These are phyloP conservation scores for Thymelicus sylvestris DNA, from an alignment of 2,888 invertebrate species.

Conservation along the genomic window DNA sequence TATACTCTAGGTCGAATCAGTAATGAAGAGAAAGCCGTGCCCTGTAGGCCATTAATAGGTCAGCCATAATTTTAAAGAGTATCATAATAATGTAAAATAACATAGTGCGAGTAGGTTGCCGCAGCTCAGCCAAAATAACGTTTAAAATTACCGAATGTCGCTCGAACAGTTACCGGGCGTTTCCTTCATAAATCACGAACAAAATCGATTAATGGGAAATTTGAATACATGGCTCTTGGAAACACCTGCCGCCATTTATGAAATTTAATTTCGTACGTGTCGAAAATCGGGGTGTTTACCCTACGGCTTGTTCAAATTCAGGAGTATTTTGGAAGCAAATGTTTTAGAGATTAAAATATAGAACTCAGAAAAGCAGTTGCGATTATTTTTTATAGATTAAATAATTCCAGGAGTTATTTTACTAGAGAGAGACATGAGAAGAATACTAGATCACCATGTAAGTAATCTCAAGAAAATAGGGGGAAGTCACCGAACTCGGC, in stretches of 20 bases:
- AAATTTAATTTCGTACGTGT: constrained; percentile 53
- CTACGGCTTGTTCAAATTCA: constrained; percentile 25
- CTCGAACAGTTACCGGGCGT: constrained; percentile 30
- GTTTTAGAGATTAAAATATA: constrained; percentile 14
- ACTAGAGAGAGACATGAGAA: too few relatives aligned
- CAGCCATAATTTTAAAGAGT: too few relatives aligned
- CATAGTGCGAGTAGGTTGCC: neutral
- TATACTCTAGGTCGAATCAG: too few relatives aligned
- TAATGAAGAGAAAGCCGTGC: too few relatives aligned
- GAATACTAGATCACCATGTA: too few relatives aligned
- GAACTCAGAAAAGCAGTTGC: neutral
- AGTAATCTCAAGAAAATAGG: too few relatives aligned
- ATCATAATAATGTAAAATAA: neutral
- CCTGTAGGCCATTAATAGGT: too few relatives aligned
- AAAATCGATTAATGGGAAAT: constrained; percentile 52
- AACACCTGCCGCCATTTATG: constrained; percentile 54
- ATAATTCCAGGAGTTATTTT: too few relatives aligned
- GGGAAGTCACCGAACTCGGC: too few relatives aligned
- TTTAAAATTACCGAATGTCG: constrained; percentile 28
- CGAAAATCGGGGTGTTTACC: constrained; percentile 36
- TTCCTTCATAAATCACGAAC: constrained; percentile 52
- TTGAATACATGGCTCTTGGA: constrained; percentile 51
- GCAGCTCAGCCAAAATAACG: constrained; percentile 21
- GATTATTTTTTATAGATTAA: too few relatives aligned
- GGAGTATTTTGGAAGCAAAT: constrained; percentile 24